Percentiles rank a stretch among this genome's conserved stretches.
Evolutionary conservation across 2,113 vertebrate genomes (phyloP).

Genomic region (Pseudolaguvia tuberculata): DNA sequence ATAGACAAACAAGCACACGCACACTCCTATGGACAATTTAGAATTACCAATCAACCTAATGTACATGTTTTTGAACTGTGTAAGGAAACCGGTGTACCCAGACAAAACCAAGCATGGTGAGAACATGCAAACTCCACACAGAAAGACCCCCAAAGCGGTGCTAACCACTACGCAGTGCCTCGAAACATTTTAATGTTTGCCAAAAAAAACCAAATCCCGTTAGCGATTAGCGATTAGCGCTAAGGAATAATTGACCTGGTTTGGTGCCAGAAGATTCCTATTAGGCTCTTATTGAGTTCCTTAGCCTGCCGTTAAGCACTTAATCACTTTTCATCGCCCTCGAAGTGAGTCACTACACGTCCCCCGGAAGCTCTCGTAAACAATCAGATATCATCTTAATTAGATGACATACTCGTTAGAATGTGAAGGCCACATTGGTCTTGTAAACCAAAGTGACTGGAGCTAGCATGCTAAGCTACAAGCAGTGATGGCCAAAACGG

Average conservation of each 20-base stretch:
- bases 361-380: constrained; percentile 13
- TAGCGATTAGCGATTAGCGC: not conserved
- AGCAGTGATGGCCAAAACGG: too few relatives aligned
- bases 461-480: too few relatives aligned
- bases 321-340: constrained; percentile 20
- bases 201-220: constrained; percentile 1
- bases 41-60: too few relatives aligned
- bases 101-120: too few relatives aligned
- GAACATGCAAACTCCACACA: too few relatives aligned
- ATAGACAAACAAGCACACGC: too few relatives aligned
- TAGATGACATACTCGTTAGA: not conserved
- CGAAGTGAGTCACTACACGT: not conserved
- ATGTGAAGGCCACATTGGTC: constrained; percentile 3
- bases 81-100: too few relatives aligned
- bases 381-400: constrained; percentile 17
- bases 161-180: too few relatives aligned
- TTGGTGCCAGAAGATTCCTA: constrained; percentile 17
- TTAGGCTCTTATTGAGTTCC: constrained; percentile 21
- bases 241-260: constrained; percentile 10
- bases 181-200: not conserved
- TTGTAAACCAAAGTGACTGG: not conserved
- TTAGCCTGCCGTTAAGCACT: constrained; percentile 6
- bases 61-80: too few relatives aligned
- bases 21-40: too few relatives aligned
- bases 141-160: too few relatives aligned